Percentiles rank a stretch among this genome's conserved stretches.
Evolutionary conservation across 2,797 vertebrate genomes (phyloP).

Genomic region (Micromesistius poutassou): DNA sequence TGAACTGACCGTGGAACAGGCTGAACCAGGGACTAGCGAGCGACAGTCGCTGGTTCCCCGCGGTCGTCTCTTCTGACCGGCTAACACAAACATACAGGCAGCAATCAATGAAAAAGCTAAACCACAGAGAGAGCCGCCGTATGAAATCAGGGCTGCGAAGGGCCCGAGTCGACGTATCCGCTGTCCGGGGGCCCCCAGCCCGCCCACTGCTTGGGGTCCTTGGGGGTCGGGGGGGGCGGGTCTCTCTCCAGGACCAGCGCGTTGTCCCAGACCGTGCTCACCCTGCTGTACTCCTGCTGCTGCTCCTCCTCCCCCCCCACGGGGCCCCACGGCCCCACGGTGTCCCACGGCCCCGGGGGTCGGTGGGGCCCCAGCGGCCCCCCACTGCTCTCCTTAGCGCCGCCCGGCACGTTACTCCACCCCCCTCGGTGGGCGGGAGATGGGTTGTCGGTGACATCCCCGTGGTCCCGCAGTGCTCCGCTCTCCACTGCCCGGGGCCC

Average conservation of each 20-base stretch:
- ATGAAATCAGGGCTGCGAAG: background rate
- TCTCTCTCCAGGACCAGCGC: conserved; percentile 75
- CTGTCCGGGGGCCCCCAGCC: conserved; percentile 9
- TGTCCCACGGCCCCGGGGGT: background rate
- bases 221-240: background rate
- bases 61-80: background rate
- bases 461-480: background rate
- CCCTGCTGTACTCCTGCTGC: conserved; percentile 77
- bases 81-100: background rate
- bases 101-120: no score
- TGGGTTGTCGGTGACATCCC: background rate
- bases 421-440: conserved; percentile 25
- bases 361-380: background rate
- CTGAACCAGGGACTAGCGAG: no score
- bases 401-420: conserved; percentile 26
- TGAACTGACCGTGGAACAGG: background rate
- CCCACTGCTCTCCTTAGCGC: background rate
- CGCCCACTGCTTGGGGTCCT: background rate
- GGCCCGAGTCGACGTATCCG: conserved; percentile 53
- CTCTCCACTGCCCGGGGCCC: background rate
- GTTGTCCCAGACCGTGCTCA: conserved; percentile 74
- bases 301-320: conserved; percentile 42
- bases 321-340: conserved; percentile 22
- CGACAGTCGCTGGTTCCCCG: background rate
- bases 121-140: background rate